Base-by-base conservation (phyloP, 2,113 vertebrate genomes). In the Carlito syrichta region DNA sequence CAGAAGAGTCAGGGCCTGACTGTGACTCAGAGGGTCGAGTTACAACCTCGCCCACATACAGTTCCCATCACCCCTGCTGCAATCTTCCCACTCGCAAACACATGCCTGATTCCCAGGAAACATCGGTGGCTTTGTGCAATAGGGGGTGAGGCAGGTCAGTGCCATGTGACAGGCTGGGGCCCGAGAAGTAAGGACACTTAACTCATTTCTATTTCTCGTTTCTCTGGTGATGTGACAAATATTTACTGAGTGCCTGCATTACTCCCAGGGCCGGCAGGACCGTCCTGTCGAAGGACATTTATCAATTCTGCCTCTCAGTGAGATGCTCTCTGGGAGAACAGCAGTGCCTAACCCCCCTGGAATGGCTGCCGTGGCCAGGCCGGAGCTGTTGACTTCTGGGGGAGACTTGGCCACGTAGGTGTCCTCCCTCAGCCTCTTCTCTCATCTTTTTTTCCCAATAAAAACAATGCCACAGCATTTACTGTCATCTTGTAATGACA, bases 1-100 rank as follows among this genome's bases (percentile, higher is more conserved):
- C 50, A 1, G 27, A 56, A 40, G 43, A 74, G 82, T 6, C 38
- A 27, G 56, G 45, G 50, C 14, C 45, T 17, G 8, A 63, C 23
- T 7, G 45, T 10, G 74, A 89, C 60, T 60, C 60, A 38, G 82
- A 68, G 0, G 17, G 66, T 1, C 13, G 56, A 17, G 5, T 1
- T 2, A 79, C 30, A 2, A 0, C 5, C 19, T n/a, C n/a, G n/a
- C 52, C 63, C 58, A 54, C 0, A 56, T 5, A 27, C 2, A 7
- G 62, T 43, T 76, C 58, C 60, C 2, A 11, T 19, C 1, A 22
- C 23, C 45, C 40, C 40, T 2, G 3, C 45, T 22, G 12, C 6
- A 30, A 10, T 22, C 45, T 25, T 45, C 54, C 48, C 17, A 1
- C 20, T 3, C 0, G 0, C n/a, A 63, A 6, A 66, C 77, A 58